Evolutionary conservation across 2,888 invertebrate genomes (phyloP), one percentile per base, ranked within the genome.

Genomic region (Microdon myrmicae): DNA sequence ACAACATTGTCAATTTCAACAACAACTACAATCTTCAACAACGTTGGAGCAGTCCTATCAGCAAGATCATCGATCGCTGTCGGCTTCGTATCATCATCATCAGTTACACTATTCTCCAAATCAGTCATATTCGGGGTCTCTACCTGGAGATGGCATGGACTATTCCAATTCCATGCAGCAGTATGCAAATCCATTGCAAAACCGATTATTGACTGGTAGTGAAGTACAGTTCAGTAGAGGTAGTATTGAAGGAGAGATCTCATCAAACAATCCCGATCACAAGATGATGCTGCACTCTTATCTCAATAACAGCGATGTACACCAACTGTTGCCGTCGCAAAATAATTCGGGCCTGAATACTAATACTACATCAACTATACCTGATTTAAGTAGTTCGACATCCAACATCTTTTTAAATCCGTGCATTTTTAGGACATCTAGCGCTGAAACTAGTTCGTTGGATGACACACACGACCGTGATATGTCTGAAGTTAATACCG

Each of bases 31-130:
- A 2, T 69, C 67, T 3, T 86, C 86, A 31, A 87, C 87, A 4
- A 86, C 85, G 72, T 86, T 82, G 54, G 82, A 82, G 59, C 70
- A 81, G 7, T 82, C 81, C 13, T 82, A 82, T 67, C 80, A 82
- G 1, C 79, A 75, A 56, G 43, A 48, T 8, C 60, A 67, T 10
- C 68, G 45, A 16, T 58, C 58, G 31, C 69, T 32, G 25, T 68
- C 38, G 66, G n/a, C n/a, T n/a, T n/a, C 61, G 37, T 69, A 49
- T 81, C 67, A 66, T n/a, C 41, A 31, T 9, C 61, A 67, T 19
- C n/a, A n/a, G n/a, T n/a, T n/a, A n/a, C 51, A 54, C 6, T 31
- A 49, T 12, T 43, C 56, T 29, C 47, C 55, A n/a, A 31, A 79
- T 68, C 75, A 78, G 66, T 79, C 77, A 61, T 79, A 79, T 68